Evolutionary conservation across 2,797 vertebrate genomes (phyloP), one percentile per base, ranked within the genome.

Genomic region (Sebastes nivosus): DNA sequence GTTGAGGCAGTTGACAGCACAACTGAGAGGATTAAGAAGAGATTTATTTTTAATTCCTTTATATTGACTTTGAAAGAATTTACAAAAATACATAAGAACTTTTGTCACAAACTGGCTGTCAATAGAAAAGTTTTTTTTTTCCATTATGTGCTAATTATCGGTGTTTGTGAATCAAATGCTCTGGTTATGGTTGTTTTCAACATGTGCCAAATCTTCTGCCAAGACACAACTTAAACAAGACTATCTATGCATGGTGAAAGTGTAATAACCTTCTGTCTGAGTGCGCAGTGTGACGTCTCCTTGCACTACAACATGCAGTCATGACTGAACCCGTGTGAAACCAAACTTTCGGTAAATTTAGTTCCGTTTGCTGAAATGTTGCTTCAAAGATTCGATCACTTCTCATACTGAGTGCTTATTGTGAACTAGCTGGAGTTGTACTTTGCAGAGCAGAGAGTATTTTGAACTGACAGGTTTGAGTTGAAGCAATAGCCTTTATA

Each of bases 171-270:
- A 67, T 68, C 79, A 52, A 55, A 77, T 30, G 36, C 38, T 67
- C 30, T n/a, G 36, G 10, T 5, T 64, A 29, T 34, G 72, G 59
- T 30, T 11, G 4, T 63, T 65, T 74, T 38, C 20, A 65, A 74
- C 67, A 72, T 34, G 83, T 89, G 84, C 87, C 89, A 90, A 77
- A 74, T 65, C 14, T 75, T 63, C 50, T 72, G 71, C 65, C 79
- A 80, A 77, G 76, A 77, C 55, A 42, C 32, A 61, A 14, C 54
- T 30, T 32, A 2, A 27, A 67, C 10, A 2, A 72, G 74, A 75
- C 46, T 64, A 65, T 82, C 82, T 87, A 80, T 86, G 88, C 88
- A 92, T 88, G 91, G 80, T 74, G 59, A 55, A 30, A 63, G 55
- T 67, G 77, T 18, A 0, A 46, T 77, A 68, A 77, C 57, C 65